A percentile compares a stretch with the other conserved stretches of the same genome.
Conservation (phyloP, 2,888 invertebrate species). For the Nowickia ferox region DNA sequence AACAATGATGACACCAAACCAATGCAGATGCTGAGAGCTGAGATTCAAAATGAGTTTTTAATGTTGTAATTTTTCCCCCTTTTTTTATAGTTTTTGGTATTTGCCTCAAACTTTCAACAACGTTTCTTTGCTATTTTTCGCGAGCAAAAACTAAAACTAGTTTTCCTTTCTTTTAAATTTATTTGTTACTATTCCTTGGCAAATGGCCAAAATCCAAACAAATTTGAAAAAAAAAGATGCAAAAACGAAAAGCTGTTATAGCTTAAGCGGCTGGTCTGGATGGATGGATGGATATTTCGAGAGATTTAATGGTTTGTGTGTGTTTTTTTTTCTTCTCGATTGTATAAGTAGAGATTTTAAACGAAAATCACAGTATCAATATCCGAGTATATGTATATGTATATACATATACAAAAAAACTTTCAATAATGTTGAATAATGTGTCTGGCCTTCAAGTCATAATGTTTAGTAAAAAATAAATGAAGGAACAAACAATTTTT, state of each 20-base stretch:
- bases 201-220: constrained; percentile 56
- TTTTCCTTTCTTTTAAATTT: constrained; percentile 48
- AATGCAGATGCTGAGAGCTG: constrained; percentile 10
- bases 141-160: constrained; percentile 63
- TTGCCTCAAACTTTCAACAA: constrained; percentile 34
- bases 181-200: constrained; percentile 62
- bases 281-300: constrained; percentile 37
- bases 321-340: constrained; percentile 10
- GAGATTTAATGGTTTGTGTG: constrained; percentile 46
- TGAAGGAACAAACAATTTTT: constrained; percentile 41
- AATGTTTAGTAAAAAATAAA: constrained; percentile 59
- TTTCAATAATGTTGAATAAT: constrained; percentile 64
- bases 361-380: constrained; percentile 46
- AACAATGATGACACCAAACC: constrained; percentile 42
- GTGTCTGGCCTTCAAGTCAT: constrained; percentile 72
- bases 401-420: neutral
- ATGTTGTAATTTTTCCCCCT: constrained; percentile 30
- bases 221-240: constrained; percentile 19
- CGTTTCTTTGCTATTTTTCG: constrained; percentile 33
- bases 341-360: constrained; percentile 42
- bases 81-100: constrained; percentile 30
- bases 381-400: no score
- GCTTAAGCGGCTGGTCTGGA: constrained; percentile 56
- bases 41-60: constrained; percentile 55
- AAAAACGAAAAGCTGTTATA: constrained; percentile 67